Evolutionary conservation across 2,888 invertebrate species (phyloP).

Genomic region (Hartigia nigra): DNA sequence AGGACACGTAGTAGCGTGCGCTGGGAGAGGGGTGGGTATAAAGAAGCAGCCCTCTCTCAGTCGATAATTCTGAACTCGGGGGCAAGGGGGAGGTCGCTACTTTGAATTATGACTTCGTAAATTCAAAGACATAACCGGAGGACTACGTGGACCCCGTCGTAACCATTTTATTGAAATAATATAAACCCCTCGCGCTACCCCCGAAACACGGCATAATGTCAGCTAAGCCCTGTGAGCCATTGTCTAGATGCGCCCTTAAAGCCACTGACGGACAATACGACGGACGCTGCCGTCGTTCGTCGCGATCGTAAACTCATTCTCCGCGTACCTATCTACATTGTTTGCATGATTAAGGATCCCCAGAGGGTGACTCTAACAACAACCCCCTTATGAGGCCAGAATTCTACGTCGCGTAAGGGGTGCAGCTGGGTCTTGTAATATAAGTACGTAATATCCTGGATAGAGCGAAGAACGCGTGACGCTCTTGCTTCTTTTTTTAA

Average conservation of each 20-base stretch:
- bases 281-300: not conserved
- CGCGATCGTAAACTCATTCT: conserved; percentile 4
- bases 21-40: not conserved
- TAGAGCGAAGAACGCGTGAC: not conserved
- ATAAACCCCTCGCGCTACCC: conserved; percentile 25
- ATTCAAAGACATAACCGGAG: conserved; percentile 49
- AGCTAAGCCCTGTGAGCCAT: not conserved
- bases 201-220: conserved; percentile 21
- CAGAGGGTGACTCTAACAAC: not conserved
- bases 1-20: not conserved
- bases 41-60: not conserved
- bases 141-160: conserved; percentile 29
- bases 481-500: no score
- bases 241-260: not conserved
- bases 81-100: conserved; percentile 36
- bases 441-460: not conserved
- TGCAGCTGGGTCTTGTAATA: not conserved
- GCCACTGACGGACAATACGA: conserved; percentile 4
- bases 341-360: not conserved
- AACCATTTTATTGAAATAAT: conserved; percentile 45
- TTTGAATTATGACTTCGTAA: conserved; percentile 54
- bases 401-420: not conserved
- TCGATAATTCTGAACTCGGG: conserved; percentile 5
- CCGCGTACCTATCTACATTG: not conserved
- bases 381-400: not conserved